Evolutionary conservation across 2,888 invertebrate species (phyloP).

Genomic region (Tholera decimalis): DNA sequence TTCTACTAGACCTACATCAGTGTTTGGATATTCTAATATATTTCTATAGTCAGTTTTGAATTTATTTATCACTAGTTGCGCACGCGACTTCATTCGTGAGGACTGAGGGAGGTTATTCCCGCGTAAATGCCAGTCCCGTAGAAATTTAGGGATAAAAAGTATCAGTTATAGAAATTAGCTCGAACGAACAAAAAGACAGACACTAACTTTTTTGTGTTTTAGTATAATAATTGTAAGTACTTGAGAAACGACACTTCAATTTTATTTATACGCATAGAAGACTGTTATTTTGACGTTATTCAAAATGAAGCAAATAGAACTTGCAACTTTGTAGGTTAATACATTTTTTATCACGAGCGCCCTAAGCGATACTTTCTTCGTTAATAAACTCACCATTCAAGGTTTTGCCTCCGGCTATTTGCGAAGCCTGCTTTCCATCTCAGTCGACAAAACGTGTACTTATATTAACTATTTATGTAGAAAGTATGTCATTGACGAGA

Average conservation of each 20-base stretch:
- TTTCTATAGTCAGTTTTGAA: slow-evolving; percentile 5
- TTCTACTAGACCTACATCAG: not conserved
- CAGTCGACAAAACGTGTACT: slow-evolving; percentile 48
- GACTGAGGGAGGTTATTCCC: too few species aligned
- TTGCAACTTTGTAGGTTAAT: slow-evolving; percentile 8
- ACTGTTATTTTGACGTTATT: too few species aligned
- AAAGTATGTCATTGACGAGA: slow-evolving; percentile 66
- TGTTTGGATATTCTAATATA: not conserved
- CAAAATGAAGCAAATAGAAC: slow-evolving; percentile 5
- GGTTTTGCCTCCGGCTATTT: slow-evolving; percentile 43
- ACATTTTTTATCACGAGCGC: slow-evolving; percentile 24
- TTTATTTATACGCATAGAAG: too few species aligned
- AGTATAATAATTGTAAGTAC: too few species aligned
- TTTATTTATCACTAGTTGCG: not conserved
- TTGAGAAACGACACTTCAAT: too few species aligned
- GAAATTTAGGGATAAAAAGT: too few species aligned
- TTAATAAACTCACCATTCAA: slow-evolving; percentile 36
- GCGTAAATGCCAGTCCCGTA: too few species aligned
- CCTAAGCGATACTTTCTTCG: slow-evolving; percentile 53
- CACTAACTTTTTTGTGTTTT: too few species aligned
- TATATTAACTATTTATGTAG: slow-evolving; percentile 62
- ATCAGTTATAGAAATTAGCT: too few species aligned
- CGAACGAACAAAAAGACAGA: too few species aligned
- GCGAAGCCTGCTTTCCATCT: slow-evolving; percentile 65
- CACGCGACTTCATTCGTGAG: too few species aligned